Conservation (phyloP, 2,888 invertebrate species). For the Leucophora obtusa region DNA sequence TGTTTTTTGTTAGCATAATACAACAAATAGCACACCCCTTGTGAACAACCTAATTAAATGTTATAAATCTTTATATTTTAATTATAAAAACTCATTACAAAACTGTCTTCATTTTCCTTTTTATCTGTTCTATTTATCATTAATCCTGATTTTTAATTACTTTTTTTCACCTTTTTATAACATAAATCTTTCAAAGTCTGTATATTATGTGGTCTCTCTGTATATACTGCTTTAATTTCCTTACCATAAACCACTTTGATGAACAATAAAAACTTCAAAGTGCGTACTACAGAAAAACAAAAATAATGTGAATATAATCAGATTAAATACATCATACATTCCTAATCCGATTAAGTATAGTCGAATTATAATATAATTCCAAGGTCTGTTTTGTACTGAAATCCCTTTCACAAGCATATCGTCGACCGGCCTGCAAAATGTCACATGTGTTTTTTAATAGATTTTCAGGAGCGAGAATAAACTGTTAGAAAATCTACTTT, state of each 20-base stretch:
- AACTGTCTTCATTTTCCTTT: conserved; percentile 4
- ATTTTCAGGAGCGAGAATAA: no score
- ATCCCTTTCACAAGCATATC: no score
- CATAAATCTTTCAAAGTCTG: conserved; percentile 10
- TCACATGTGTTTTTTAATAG: no score
- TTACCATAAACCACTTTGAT: conserved; percentile 36
- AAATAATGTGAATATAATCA: conserved; percentile 20
- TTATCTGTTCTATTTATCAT: conserved; percentile 25
- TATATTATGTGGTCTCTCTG: conserved; percentile 5
- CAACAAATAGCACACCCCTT: no score
- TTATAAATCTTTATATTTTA: conserved; percentile 1
- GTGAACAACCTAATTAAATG: no score
- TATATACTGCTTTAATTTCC: conserved; percentile 28
- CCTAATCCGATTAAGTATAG: conserved; percentile 58
- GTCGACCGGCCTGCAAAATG: no score
- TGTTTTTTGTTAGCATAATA: no score
- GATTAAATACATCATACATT: conserved; percentile 43
- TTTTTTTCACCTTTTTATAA: conserved; percentile 5
- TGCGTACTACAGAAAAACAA: background rate
- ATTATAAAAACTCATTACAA: conserved; percentile 19
- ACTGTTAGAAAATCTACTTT: no score
- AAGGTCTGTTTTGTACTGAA: conserved; percentile 30
- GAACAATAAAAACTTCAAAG: conserved; percentile 16
- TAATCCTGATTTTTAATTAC: conserved; percentile 22
- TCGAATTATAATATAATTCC: conserved; percentile 59